Conservation (phyloP, 53 echinoderm and acorn worm species). For the Apostichopus leukothele region DNA sequence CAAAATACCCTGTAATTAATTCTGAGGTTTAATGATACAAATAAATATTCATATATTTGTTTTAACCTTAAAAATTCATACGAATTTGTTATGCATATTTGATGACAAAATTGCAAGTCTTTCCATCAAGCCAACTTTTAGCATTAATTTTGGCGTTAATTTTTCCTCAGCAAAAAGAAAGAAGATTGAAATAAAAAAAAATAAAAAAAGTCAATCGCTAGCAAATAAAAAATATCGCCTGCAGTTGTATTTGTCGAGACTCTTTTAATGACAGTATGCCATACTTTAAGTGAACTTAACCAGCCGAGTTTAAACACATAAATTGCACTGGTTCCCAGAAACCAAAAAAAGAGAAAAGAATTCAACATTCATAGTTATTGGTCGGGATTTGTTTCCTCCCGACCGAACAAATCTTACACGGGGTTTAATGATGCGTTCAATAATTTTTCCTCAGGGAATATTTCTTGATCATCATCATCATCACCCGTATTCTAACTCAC, state of each 20-base stretch:
- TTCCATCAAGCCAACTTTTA: neutral
- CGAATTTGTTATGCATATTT: too few relatives aligned
- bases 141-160: neutral
- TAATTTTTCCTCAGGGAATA: constrained; percentile 41
- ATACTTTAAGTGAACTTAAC: constrained; percentile 24
- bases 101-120: too few relatives aligned
- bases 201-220: neutral
- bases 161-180: neutral
- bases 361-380: constrained; percentile 42
- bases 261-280: neutral
- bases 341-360: neutral
- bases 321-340: constrained; percentile 24
- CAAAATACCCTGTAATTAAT: too few relatives aligned
- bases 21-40: too few relatives aligned
- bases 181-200: neutral
- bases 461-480: constrained; percentile 20
- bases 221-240: neutral
- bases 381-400: constrained; percentile 22
- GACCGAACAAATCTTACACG: constrained; percentile 33
- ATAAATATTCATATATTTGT: too few relatives aligned
- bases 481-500: neutral
- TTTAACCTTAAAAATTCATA: too few relatives aligned
- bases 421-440: constrained; percentile 28
- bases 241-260: neutral
- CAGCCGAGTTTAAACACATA: constrained; percentile 32